Evolutionary conservation across 2,888 invertebrate species (phyloP), one percentile per base, ranked within the genome.

Genomic region (Branchipolynoe longqiensis): DNA sequence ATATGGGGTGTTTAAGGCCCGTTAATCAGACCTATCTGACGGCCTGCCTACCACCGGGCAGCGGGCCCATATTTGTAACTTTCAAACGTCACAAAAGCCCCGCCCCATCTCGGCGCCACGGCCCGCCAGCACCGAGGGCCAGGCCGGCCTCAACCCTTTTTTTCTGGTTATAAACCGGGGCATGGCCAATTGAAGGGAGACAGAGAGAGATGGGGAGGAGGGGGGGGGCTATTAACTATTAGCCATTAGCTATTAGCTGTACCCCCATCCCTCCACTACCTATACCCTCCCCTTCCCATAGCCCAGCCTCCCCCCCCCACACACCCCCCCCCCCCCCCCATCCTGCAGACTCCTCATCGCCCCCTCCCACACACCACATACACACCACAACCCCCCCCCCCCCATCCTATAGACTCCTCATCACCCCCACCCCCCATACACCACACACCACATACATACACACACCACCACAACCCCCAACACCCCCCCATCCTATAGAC

Each of bases 11-110:
- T n/a, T n/a, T 28, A 14, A 28, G 28, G 6, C n/a, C n/a, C 62
- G 62, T 62, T 62, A 62, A 62, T 62, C 62, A 62, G 62, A 48
- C 48, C 8, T 12, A 31, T 62, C 28, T 69, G 69, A 69, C 69
- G 38, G n/a, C 69, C 69, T 22, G 3, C 33, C 36, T 38, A n/a
- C 69, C 33, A 22, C 33, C 18, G 69, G 69, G 18, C 22, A 69
- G n/a, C 36, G 69, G 38, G 69, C 22, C 18, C 22, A 69, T 69
- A 69, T 69, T 69, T 69, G 69, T 69, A 69, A 69, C 69, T 69
- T 69, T 69, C 69, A 69, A 33, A 33, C 69, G 14, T 18, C 36
- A 69, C 69, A 69, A 69, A 62, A 36, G 69, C 12, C 6, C 6
- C 4, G 14, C 69, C 38, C 14, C 69, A 36, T 18, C n/a, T 31